Conservation (phyloP, 2,888 invertebrate species). For the Melanostoma mellinum region DNA sequence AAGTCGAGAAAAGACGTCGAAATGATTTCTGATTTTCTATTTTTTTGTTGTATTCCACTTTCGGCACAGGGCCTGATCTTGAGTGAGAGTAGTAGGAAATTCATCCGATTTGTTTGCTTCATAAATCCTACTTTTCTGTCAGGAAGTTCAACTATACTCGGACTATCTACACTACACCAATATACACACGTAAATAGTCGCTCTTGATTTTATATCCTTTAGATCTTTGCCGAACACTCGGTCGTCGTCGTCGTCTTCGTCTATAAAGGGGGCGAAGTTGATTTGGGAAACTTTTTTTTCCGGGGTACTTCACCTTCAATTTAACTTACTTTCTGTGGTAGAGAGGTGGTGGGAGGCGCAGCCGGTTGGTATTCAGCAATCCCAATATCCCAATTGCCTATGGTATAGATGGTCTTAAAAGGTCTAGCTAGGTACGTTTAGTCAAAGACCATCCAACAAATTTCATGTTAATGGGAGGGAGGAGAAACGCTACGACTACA, state of each 20-base stretch:
- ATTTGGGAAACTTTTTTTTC: slow-evolving; percentile 66
- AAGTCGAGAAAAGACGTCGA: slow-evolving; percentile 47
- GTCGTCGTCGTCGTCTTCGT: slow-evolving; percentile 13
- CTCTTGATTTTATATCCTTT: slow-evolving; percentile 35
- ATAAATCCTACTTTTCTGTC: slow-evolving; percentile 68
- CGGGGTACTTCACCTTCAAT: slow-evolving; percentile 67
- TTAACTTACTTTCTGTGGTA: slow-evolving; percentile 52
- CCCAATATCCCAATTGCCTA: not conserved
- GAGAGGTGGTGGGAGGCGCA: not conserved
- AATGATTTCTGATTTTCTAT: slow-evolving; percentile 51
- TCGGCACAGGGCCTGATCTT: not conserved
- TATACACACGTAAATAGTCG: slow-evolving; percentile 19
- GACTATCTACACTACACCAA: slow-evolving; percentile 2
- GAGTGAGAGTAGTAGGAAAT: slow-evolving; percentile 37
- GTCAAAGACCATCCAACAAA: not conserved
- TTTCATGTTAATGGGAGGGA: not conserved
- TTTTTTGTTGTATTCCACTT: not conserved
- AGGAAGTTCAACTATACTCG: slow-evolving; percentile 56
- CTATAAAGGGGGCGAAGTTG: slow-evolving; percentile 35
- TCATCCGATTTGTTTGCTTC: slow-evolving; percentile 70
- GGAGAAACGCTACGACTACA: slow-evolving; percentile 33
- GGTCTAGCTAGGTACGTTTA: slow-evolving; percentile 25
- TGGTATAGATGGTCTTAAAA: slow-evolving; percentile 14
- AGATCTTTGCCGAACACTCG: slow-evolving; percentile 35
- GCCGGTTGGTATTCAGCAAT: not conserved